Base-by-base conservation (phyloP, 2,113 vertebrate genomes). In the Craseonycteris thonglongyai region DNA sequence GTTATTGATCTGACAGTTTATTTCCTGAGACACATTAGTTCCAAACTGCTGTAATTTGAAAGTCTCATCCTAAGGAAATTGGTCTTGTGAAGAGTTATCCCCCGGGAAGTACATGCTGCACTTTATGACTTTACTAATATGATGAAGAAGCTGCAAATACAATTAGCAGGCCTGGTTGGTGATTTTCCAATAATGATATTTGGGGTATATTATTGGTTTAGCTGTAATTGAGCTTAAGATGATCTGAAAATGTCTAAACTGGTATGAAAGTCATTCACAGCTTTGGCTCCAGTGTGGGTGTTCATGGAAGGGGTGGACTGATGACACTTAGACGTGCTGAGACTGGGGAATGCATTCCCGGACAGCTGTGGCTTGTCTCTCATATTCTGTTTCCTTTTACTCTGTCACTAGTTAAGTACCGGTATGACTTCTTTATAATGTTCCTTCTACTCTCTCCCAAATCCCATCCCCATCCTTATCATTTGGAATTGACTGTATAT, bases 141-240 rank as follows among this genome's bases (percentile, higher is more conserved):
- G 90, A 96, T 93, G 12, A 49, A 95, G 90, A 87, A 47, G 75
- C 45, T n/a, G 58, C 76, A 72, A 3, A 54, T 35, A 42, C 15
- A 92, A 89, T 94, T 9, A 93, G 84, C 3, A 0, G 56, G 40
- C 81, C 88, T 22, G 61, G 72, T 22, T 79, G 88, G 75, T 79
- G 94, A 94, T 93, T 95, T 96, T 90, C 72, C 92, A 92, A 75
- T 97, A 65, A 28, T 69, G 84, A 96, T 80, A 81, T 95, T 6
- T 49, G 68, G 94, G 58, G 54, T n/a, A 38, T n/a, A 0, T 97
- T 79, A 68, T 8, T n/a, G 74, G 96, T 74, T 97, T 95, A 92
- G 63, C 88, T 88, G 24, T 8, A 81, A 98, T 81, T 90, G 86
- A 95, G 51, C 75, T 92, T 93, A 89, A 75, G 54, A 80, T 94